Evolutionary conservation across 2,113 vertebrate genomes (phyloP).

Genomic region (Crotalus helleri): DNA sequence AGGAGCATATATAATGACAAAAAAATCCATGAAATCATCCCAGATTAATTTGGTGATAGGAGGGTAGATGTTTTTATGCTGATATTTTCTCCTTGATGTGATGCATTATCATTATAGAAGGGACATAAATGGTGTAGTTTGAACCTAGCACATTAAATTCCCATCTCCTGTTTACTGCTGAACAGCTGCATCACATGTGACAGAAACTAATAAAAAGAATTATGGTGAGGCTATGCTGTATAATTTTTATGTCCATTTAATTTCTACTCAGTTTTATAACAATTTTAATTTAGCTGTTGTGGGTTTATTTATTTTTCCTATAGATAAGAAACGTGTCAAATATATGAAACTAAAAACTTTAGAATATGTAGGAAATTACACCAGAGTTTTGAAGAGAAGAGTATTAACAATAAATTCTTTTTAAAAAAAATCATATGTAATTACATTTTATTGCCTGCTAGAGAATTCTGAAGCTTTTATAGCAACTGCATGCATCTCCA

Average conservation of each 20-base stretch:
- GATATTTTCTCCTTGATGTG: conserved; percentile 41
- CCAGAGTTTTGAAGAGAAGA: conserved; percentile 34
- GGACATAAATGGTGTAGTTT: conserved; percentile 39
- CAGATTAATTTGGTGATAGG: conserved; percentile 34
- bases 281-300: conserved; percentile 41
- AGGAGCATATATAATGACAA: not conserved
- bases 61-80: conserved; percentile 11
- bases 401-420: conserved; percentile 38
- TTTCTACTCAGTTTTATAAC: conserved; percentile 45
- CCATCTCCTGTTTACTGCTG: conserved; percentile 42
- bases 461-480: conserved; percentile 54
- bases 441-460: conserved; percentile 48
- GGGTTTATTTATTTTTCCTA: conserved; percentile 24
- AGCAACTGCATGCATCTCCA: conserved; percentile 32
- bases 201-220: conserved; percentile 50
- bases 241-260: conserved; percentile 58
- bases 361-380: conserved; percentile 45
- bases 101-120: conserved; percentile 43
- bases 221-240: conserved; percentile 31
- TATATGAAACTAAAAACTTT: conserved; percentile 50
- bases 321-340: conserved; percentile 32
- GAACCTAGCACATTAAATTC: conserved; percentile 28
- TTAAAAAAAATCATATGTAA: conserved; percentile 50
- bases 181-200: conserved; percentile 51
- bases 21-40: conserved; percentile 35